Evolutionary conservation across 2,113 vertebrate genomes (phyloP), one percentile per base, ranked within the genome.

Genomic region (Scolopax mira): DNA sequence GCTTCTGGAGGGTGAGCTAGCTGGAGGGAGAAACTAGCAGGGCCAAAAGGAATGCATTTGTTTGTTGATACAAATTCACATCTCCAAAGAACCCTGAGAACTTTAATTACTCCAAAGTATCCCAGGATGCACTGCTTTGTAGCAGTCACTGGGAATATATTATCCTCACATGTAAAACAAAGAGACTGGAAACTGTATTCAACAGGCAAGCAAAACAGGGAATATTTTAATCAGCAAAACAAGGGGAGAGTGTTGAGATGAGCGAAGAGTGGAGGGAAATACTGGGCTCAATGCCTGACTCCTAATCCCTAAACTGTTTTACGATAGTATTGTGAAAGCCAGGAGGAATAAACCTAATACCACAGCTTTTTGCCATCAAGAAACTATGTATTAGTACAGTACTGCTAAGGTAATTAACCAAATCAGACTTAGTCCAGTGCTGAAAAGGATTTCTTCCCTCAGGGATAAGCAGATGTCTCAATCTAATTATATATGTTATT

Each of bases 401-500:
- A 13, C 74, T 91, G 87, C 71, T 93, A 49, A 95, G 79, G 96
- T 96, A 96, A 96, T 96, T 94, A 96, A 93, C 78, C 92, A 88
- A 92, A 92, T 91, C 94, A 88, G 89, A 52, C 90, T 79, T 52
- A 79, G 95, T 80, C 94, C 87, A 15, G 70, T 80, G 83, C 86
- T 91, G 93, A 94, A 96, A 96, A 93, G 94, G 93, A 92, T 93
- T 96, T 89, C 85, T 94, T 55, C 66, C 96, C 88, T 73, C 61
- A 93, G 93, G 92, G 92, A 87, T 84, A 93, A 83, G 93, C 83
- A 93, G 79, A 94, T 92, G 83, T 96, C 79, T 96, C 92, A 89
- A 85, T 96, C 85, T 90, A 96, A 96, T 96, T 93, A 94, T 28
- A 92, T 69, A 79, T 93, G 90, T 96, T 96, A 96, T 95, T 96